Base-by-base conservation (phyloP, 1,140 invertebrate genomes). In the Armadillidium nasatum region DNA sequence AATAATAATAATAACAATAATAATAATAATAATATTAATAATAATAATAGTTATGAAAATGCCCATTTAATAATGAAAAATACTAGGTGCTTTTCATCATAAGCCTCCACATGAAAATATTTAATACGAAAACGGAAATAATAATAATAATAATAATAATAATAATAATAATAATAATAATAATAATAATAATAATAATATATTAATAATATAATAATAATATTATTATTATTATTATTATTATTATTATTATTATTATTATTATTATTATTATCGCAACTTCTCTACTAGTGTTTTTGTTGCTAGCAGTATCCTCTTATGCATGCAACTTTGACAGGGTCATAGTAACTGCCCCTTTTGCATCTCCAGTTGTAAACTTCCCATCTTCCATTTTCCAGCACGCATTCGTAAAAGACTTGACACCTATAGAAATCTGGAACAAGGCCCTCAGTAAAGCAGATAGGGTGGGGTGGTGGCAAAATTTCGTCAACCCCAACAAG, bases 291-390 rank as follows among this genome's bases (percentile, higher is more conserved):
- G 7, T 60, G 2, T 4, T 60, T 1, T 33, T 33, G 33, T 33
- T 60, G 19, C 19, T 68, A 75, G 44, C 73, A 75, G 54, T 75
- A 75, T 33, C 73, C 73, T 44, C 43, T 33, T 44, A 75, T 44
- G 60, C 73, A 75, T 7, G 73, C 68, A 15, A 75, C n/a, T 3
- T 68, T 54, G 44, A 44, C 68, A 54, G 33, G 44, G 23, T 75
- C 73, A 67, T 68, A 75, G 66, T 75, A 75, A 46, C 45, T 67
- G 13, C 73, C 73, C 19, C 73, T 66, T 23, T 60, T 60, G 22
- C 73, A 75, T n/a, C 73, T 67, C 73, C 73, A 75, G 22, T 44
- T 66, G 73, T 75, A 75, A 67, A 75, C 73, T 33, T 75, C 60
- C 73, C 73, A 75, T 9, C 43, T n/a, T 21, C 45, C 45, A 54